Conservation (phyloP, 2,113 vertebrate genomes). For the Sebastes fasciatus region DNA sequence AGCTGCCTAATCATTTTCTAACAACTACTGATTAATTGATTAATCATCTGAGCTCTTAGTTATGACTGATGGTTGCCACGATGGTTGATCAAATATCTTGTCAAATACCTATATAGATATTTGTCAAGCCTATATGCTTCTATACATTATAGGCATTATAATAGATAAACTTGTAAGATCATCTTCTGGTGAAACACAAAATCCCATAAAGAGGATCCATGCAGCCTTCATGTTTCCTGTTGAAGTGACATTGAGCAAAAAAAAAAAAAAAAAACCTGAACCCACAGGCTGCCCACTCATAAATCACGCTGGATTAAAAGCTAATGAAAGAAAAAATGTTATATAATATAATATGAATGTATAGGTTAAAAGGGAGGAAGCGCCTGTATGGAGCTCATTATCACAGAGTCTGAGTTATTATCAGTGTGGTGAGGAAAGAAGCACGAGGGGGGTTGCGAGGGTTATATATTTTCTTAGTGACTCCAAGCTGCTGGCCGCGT, state of each 20-base stretch:
- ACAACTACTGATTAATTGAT: neutral
- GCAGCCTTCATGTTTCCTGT: constrained; percentile 13
- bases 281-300: neutral
- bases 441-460: constrained; percentile 22
- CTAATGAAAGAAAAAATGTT: neutral
- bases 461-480: constrained; percentile 40
- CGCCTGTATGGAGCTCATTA: constrained; percentile 38
- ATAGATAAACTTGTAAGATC: neutral
- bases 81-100: neutral
- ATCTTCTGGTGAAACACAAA: constrained; percentile 6
- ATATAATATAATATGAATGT: constrained; percentile 31
- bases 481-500: constrained; percentile 12
- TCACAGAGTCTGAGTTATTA: constrained; percentile 33
- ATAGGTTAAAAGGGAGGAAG: constrained; percentile 23
- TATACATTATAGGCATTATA: too few relatives aligned
- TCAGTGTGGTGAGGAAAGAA: constrained; percentile 21
- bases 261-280: neutral
- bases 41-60: neutral
- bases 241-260: constrained; percentile 18
- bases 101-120: neutral
- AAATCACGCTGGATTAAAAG: neutral
- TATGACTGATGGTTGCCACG: neutral
- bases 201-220: neutral
- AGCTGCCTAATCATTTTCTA: neutral
- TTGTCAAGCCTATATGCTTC: neutral